Evolutionary conservation across 2,113 vertebrate genomes (phyloP).

Genomic region (Lanius ludovicianus): DNA sequence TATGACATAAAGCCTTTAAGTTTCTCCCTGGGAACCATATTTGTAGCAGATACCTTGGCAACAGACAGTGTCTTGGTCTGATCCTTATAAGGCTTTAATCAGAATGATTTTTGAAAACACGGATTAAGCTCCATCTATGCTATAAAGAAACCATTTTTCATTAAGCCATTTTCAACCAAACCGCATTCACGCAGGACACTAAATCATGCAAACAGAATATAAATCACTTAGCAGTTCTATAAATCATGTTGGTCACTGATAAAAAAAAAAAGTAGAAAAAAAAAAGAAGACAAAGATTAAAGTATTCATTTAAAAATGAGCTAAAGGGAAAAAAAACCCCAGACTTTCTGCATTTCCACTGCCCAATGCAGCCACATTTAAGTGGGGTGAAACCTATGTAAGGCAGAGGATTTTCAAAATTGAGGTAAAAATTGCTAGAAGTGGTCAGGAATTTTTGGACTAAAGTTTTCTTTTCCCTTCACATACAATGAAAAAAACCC

Average conservation of each 20-base stretch:
- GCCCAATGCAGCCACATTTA: neutral
- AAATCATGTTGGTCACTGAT: constrained; percentile 31
- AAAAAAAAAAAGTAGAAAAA: neutral
- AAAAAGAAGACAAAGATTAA: neutral
- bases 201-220: constrained; percentile 48
- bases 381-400: neutral
- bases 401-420: neutral
- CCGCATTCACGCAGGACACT: neutral
- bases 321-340: neutral
- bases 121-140: constrained; percentile 36
- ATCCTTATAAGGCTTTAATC: constrained; percentile 54
- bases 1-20: neutral
- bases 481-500: neutral
- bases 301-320: neutral
- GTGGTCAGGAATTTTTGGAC: neutral
- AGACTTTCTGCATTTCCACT: neutral
- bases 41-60: constrained; percentile 43
- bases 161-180: constrained; percentile 42
- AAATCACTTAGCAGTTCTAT: constrained; percentile 10
- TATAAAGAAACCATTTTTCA: constrained; percentile 56
- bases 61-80: neutral
- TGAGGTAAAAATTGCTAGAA: neutral
- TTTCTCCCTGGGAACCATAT: neutral
- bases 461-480: neutral
- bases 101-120: constrained; percentile 46